phyloP scores from a whole-genome alignment of 2,113 vertebrate genomes.

The Solea solea region DNA sequence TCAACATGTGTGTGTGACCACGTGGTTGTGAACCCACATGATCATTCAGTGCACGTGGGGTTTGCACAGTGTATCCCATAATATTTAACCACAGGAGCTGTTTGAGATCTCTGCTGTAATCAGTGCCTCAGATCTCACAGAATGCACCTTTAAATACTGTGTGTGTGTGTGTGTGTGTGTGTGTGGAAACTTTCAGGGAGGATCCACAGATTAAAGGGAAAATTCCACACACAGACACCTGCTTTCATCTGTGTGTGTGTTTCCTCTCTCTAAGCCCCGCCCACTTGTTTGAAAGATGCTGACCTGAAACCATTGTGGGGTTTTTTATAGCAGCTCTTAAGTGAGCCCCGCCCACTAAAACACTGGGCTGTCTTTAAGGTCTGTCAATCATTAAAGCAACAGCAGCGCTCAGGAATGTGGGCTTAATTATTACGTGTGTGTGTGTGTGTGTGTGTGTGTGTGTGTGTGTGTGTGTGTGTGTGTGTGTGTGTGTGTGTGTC shows the following conservation, averaged over 20 bases:
- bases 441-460: conserved; percentile 53
- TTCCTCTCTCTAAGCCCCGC: conserved; percentile 40
- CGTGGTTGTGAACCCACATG: conserved; percentile 47
- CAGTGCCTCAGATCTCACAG: no score
- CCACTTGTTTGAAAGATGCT: conserved; percentile 64
- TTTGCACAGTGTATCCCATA: conserved; percentile 30
- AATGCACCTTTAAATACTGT: no score
- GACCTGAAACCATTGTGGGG: conserved; percentile 16
- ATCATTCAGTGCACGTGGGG: conserved; percentile 13
- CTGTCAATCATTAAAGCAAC: conserved; percentile 77
- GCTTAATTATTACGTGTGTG: conserved; percentile 76
- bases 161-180: no score
- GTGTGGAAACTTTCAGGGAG: conserved; percentile 10
- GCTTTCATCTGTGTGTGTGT: conserved; percentile 64
- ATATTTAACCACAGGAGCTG: conserved; percentile 22
- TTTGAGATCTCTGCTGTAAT: no score
- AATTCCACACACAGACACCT: conserved; percentile 68
- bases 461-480: conserved; percentile 55
- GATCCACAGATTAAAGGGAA: conserved; percentile 52
- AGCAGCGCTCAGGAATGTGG: conserved; percentile 67
- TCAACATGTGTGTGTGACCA: conserved; percentile 67
- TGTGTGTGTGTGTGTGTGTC: conserved; percentile 4
- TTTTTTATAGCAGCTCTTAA: conserved; percentile 68
- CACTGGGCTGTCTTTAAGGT: conserved; percentile 53
- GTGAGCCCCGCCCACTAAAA: conserved; percentile 49